phyloP scores from a whole-genome alignment of 2,888 invertebrate species.

The Crioceris asparagi region DNA sequence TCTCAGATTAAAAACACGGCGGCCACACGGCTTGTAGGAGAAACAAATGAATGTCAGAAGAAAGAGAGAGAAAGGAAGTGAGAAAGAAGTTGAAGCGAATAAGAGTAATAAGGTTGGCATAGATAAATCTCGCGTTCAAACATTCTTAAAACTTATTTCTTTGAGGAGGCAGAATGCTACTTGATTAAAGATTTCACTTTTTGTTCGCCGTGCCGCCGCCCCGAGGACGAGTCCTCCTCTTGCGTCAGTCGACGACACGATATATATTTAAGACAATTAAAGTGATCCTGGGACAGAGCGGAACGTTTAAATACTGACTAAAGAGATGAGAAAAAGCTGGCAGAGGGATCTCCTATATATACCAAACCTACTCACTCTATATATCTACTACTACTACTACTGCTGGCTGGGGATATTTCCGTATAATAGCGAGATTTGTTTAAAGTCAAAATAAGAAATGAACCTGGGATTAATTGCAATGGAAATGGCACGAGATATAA shows the following conservation, averaged over 20 bases:
- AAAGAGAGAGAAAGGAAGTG: too few relatives aligned
- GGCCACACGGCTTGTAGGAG: conserved; percentile 37
- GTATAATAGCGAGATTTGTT: conserved; percentile 1
- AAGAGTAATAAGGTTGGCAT: conserved; percentile 37
- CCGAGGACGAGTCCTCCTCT: neutral
- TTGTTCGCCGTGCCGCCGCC: conserved; percentile 20
- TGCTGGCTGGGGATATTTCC: neutral
- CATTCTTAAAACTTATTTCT: conserved; percentile 24
- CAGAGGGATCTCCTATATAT: conserved; percentile 3
- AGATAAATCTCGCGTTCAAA: conserved; percentile 35
- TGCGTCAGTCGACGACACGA: conserved; percentile 12
- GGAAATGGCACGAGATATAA: too few relatives aligned
- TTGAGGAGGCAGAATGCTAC: conserved; percentile 21
- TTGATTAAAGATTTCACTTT: conserved; percentile 29
- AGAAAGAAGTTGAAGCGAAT: conserved; percentile 35
- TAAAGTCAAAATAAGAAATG: too few relatives aligned
- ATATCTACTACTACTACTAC: too few relatives aligned
- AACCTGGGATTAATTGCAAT: too few relatives aligned
- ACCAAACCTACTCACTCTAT: too few relatives aligned
- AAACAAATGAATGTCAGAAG: conserved; percentile 38
- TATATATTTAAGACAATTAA: conserved; percentile 22
- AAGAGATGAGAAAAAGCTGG: neutral
- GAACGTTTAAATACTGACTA: neutral
- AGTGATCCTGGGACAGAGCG: conserved; percentile 16
- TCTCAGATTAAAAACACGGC: conserved; percentile 40